Conservation (phyloP, 2,113 vertebrate genomes). For the Hoplias malabaricus region DNA sequence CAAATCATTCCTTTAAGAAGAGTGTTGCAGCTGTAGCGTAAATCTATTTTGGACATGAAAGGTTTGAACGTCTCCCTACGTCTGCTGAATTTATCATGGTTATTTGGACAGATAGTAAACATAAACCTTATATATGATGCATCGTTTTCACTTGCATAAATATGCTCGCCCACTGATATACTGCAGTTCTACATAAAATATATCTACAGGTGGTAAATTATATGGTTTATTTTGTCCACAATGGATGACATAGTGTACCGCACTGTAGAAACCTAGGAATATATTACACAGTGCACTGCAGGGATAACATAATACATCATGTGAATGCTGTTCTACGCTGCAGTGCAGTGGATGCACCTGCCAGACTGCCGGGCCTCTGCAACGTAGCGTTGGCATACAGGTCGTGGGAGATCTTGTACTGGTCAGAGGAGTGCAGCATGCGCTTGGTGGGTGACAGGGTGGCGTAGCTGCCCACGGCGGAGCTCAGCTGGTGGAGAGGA, state of each 20-base stretch:
- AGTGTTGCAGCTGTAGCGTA: not conserved
- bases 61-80: not conserved
- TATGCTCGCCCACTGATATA: not conserved
- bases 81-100: not conserved
- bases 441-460: slow-evolving; percentile 95
- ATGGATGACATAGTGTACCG: not conserved
- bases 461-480: slow-evolving; percentile 90
- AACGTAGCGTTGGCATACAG: slow-evolving; percentile 93
- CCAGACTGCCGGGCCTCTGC: slow-evolving; percentile 95
- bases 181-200: not conserved
- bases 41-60: not conserved
- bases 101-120: not conserved
- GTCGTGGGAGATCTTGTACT: slow-evolving; percentile 95
- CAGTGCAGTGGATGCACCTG: slow-evolving; percentile 66
- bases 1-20: no score
- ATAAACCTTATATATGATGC: not conserved
- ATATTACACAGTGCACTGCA: not conserved
- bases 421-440: slow-evolving; percentile 87
- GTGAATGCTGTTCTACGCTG: not conserved
- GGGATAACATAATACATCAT: not conserved
- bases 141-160: not conserved
- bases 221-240: not conserved
- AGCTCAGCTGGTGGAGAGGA: slow-evolving; percentile 92
- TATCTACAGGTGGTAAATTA: not conserved
- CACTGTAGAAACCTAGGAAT: not conserved